Evolutionary conservation across 2,888 invertebrate genomes (phyloP).

Genomic region (Emesis furor): DNA sequence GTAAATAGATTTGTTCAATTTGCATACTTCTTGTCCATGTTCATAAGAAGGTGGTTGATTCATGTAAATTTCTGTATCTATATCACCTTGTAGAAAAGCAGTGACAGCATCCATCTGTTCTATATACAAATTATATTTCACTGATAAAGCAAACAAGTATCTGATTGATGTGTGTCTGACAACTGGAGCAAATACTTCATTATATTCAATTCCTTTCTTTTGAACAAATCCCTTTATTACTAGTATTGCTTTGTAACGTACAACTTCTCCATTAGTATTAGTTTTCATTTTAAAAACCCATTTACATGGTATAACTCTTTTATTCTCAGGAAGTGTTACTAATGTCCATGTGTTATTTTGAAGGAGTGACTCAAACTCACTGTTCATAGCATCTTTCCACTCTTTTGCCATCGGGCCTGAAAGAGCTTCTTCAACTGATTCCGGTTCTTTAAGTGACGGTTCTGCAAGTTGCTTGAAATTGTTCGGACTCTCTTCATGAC

Average conservation of each 20-base stretch:
- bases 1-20: conserved; percentile 35
- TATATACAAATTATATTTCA: conserved; percentile 45
- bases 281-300: conserved; percentile 73
- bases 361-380: conserved; percentile 68
- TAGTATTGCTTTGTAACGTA: conserved; percentile 71
- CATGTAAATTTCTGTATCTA: conserved; percentile 58
- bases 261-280: conserved; percentile 60
- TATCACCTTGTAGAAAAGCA: conserved; percentile 51
- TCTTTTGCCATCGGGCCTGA: conserved; percentile 48
- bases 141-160: conserved; percentile 48
- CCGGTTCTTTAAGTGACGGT: conserved; percentile 37
- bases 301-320: conserved; percentile 68
- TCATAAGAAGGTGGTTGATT: conserved; percentile 49
- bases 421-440: conserved; percentile 54
- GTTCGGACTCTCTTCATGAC: conserved; percentile 12
- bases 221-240: conserved; percentile 75
- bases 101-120: conserved; percentile 43
- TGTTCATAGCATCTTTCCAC: conserved; percentile 71
- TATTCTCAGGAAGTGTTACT: conserved; percentile 55
- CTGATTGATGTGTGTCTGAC: conserved; percentile 48
- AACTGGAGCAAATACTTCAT: conserved; percentile 57
- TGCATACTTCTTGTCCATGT: conserved; percentile 42
- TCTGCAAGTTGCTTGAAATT: conserved; percentile 14
- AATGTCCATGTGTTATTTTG: conserved; percentile 70
- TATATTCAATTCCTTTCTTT: conserved; percentile 50